A percentile compares a stretch with the other conserved stretches of the same genome.
phyloP scores from a whole-genome alignment of 2,797 vertebrate genomes.

The Halcyon chelicuti region DNA sequence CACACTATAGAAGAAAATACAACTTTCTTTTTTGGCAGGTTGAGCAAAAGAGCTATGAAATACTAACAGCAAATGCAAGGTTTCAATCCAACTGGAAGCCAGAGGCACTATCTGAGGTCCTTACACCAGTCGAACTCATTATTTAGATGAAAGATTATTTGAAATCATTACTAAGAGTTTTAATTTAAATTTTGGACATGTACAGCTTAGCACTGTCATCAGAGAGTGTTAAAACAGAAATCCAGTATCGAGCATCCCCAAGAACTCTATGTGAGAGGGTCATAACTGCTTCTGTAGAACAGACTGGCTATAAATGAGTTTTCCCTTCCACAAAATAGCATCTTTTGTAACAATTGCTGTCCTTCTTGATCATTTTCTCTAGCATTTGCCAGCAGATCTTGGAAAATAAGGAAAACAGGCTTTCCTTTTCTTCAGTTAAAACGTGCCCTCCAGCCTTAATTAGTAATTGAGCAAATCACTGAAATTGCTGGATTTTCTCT shows the following conservation, averaged over 20 bases:
- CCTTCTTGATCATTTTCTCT: not conserved
- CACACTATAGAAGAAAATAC: not conserved
- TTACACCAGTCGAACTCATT: not conserved
- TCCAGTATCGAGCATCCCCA: not conserved
- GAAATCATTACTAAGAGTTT: not conserved
- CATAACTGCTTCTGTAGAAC: not conserved
- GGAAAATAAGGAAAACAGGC: not conserved
- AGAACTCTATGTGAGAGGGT: not conserved
- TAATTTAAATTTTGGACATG: not conserved
- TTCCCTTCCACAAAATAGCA: not conserved
- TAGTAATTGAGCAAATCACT: not conserved
- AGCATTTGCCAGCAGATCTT: not conserved
- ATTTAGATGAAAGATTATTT: not conserved
- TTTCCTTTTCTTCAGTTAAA: not conserved
- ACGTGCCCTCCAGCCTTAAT: not conserved
- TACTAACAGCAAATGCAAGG: not conserved
- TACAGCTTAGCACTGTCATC: not conserved
- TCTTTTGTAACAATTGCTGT: not conserved
- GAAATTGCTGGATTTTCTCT: not conserved
- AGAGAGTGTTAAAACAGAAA: not conserved
- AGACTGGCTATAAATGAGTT: not conserved
- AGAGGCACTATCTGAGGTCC: not conserved
- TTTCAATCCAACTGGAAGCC: slow-evolving; percentile 1
- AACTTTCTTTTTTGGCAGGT: not conserved
- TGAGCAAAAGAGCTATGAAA: slow-evolving; percentile 11